Conservation (phyloP, 2,888 invertebrate genomes). For the Lithophane ornitopus region DNA sequence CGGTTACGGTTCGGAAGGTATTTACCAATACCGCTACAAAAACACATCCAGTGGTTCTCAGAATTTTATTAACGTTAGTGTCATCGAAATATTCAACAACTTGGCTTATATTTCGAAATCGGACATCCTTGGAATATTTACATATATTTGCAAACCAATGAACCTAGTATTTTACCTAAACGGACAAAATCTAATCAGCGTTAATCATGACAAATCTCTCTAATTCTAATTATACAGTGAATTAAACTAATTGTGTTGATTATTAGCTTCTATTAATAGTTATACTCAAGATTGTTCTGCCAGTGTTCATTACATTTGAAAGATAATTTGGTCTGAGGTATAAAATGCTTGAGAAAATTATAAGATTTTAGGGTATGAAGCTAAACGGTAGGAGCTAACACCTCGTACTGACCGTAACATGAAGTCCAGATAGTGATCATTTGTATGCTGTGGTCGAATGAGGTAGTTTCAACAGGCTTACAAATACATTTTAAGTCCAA, state of each 20-base stretch:
- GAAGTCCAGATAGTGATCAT: not conserved
- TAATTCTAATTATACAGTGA: slow-evolving; percentile 33
- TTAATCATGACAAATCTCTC: slow-evolving; percentile 2
- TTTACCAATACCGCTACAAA: slow-evolving; percentile 10
- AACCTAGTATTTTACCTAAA: slow-evolving; percentile 10
- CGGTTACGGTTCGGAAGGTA: slow-evolving; percentile 14
- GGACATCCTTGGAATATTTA: slow-evolving; percentile 47
- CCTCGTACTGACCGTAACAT: not conserved
- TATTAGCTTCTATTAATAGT: not conserved
- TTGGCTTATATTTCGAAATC: slow-evolving; percentile 36
- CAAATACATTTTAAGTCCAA: not conserved
- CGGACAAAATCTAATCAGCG: slow-evolving; percentile 2
- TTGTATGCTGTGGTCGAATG: not conserved
- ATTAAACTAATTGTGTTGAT: slow-evolving; percentile 16
- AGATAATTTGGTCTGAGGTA: not conserved
- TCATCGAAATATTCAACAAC: slow-evolving; percentile 21
- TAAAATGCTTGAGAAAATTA: not conserved
- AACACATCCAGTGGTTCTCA: slow-evolving; percentile 38
- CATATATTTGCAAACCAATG: slow-evolving; percentile 43
- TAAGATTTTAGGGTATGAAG: not conserved
- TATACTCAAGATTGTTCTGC: slow-evolving; percentile 9
- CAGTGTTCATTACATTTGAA: not conserved
- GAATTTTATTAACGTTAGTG: slow-evolving; percentile 19
- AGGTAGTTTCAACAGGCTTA: not conserved
- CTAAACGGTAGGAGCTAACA: not conserved